Conservation (phyloP, 2,888 invertebrate genomes). For the Lasius platythorax region DNA sequence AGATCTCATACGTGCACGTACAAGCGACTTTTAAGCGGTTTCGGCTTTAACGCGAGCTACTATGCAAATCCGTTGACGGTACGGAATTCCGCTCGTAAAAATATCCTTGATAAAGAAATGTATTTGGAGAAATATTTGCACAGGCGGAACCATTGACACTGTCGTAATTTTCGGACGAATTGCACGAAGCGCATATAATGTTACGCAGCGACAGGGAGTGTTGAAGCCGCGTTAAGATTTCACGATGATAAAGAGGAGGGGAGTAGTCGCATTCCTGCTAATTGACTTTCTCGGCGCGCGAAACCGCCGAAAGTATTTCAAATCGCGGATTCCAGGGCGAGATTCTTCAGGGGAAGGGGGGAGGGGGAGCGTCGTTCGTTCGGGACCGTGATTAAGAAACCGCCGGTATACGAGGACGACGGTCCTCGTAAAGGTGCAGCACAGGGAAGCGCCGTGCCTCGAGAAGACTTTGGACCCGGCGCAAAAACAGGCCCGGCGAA, state of each 20-base stretch:
- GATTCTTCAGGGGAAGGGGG: background rate
- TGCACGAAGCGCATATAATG: slow-evolving; percentile 17
- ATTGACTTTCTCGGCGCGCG: slow-evolving; percentile 62
- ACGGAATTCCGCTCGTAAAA: background rate
- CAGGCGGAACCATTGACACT: slow-evolving; percentile 50
- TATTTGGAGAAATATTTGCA: background rate
- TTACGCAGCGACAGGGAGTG: background rate
- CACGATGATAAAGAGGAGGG: slow-evolving; percentile 19
- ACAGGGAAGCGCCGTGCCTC: slow-evolving; percentile 66
- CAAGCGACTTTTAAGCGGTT: background rate
- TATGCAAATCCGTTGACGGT: slow-evolving; percentile 21
- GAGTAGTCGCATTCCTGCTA: slow-evolving; percentile 52
- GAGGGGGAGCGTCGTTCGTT: slow-evolving; percentile 58
- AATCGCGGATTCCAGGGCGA: slow-evolving; percentile 59
- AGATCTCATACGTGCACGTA: background rate
- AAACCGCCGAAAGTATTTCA: slow-evolving; percentile 50
- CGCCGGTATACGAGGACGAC: slow-evolving; percentile 59
- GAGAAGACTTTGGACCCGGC: slow-evolving; percentile 69
- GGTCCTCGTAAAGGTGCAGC: slow-evolving; percentile 69
- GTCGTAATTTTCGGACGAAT: slow-evolving; percentile 30
- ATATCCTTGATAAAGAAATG: slow-evolving; percentile 38
- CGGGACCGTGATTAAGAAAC: slow-evolving; percentile 73
- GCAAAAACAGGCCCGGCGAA: slow-evolving; percentile 79
- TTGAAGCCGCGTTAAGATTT: slow-evolving; percentile 31
- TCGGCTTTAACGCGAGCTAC: background rate